A percentile compares a stretch with the other conserved stretches of the same genome.
These are phyloP conservation scores for Drosophila sp. DNA, from an alignment of 1,140 invertebrate genomes.

Conservation along the genomic window DNA sequence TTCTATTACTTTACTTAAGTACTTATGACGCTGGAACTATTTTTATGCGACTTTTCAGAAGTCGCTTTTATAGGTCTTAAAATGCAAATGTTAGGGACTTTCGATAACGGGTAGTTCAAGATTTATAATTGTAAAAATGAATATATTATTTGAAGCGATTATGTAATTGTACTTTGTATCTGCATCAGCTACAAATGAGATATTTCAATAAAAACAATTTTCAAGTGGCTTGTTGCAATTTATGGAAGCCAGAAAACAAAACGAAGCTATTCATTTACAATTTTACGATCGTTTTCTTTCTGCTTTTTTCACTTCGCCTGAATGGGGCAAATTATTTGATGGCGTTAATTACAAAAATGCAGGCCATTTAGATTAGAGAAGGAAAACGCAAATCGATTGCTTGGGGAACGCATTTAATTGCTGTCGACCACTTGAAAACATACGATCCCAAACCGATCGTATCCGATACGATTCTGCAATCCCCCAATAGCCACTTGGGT, in stretches of 20 bases:
- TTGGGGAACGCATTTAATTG: constrained; percentile 40
- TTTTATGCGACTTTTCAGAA: too few species aligned
- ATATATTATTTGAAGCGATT: constrained; percentile 4
- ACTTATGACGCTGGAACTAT: too few species aligned
- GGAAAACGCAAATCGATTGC: constrained; percentile 42
- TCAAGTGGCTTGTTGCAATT: constrained; percentile 48
- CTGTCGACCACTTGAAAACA: constrained; percentile 45
- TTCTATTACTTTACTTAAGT: too few species aligned
- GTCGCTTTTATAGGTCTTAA: not conserved
- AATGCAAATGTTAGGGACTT: not conserved
- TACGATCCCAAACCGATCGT: constrained; percentile 1
- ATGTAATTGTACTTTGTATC: constrained; percentile 17
- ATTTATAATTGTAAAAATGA: constrained; percentile 5
- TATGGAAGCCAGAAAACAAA: constrained; percentile 18
- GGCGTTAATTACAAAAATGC: constrained; percentile 56
- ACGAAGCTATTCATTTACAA: constrained; percentile 36
- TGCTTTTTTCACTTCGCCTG: not conserved
- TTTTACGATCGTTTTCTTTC: constrained; percentile 32
- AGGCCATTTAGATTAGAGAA: constrained; percentile 54
- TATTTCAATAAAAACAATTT: constrained; percentile 41
- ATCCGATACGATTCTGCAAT: not conserved
- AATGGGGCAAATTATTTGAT: constrained; percentile 45
- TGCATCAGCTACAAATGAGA: constrained; percentile 20
- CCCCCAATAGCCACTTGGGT: constrained; percentile 39
- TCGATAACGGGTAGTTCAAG: not conserved